Evolutionary conservation across 64 coral and sea anemone genomes (phyloP).

Genomic region (Stylophora pistillata): DNA sequence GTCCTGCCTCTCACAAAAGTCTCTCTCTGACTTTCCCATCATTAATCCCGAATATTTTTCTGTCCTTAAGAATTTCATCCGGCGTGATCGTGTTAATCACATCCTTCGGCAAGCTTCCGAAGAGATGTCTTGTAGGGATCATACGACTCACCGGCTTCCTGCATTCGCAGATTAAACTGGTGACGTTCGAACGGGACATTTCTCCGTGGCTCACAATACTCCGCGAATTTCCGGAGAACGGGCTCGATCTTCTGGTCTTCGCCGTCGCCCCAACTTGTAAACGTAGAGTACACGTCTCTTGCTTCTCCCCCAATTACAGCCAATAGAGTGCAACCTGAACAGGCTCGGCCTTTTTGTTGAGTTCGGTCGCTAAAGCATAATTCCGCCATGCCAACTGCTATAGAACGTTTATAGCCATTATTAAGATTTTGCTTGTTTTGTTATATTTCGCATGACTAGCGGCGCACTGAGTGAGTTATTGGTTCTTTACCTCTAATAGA

Average conservation of each 20-base stretch:
- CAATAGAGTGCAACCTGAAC: slow-evolving; percentile 31
- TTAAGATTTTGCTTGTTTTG: no score
- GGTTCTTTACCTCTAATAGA: no score
- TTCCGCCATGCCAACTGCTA: slow-evolving; percentile 36
- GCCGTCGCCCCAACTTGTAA: slow-evolving; percentile 17
- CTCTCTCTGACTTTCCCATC: slow-evolving; percentile 60
- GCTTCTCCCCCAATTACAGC: slow-evolving; percentile 47
- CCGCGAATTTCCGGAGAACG: slow-evolving; percentile 1
- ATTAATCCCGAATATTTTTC: slow-evolving; percentile 44
- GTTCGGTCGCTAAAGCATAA: slow-evolving; percentile 31
- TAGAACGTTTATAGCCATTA: no score
- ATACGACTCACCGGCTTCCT: slow-evolving; percentile 48
- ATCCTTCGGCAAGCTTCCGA: slow-evolving; percentile 43
- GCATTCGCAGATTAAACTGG: slow-evolving; percentile 16
- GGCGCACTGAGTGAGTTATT: no score
- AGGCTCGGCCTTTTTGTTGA: slow-evolving; percentile 27
- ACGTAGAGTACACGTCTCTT: slow-evolving; percentile 41
- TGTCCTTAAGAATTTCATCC: slow-evolving; percentile 51
- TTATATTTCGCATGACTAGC: no score
- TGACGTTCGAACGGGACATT: not conserved
- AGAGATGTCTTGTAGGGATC: slow-evolving; percentile 61
- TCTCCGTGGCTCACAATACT: not conserved
- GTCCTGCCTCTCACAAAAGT: slow-evolving; percentile 39
- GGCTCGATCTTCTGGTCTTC: slow-evolving; percentile 7
- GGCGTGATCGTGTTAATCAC: slow-evolving; percentile 49